These are phyloP conservation scores for Mustela nigripes DNA, from an alignment of 2,113 vertebrate genomes.

Conservation along the genomic window DNA sequence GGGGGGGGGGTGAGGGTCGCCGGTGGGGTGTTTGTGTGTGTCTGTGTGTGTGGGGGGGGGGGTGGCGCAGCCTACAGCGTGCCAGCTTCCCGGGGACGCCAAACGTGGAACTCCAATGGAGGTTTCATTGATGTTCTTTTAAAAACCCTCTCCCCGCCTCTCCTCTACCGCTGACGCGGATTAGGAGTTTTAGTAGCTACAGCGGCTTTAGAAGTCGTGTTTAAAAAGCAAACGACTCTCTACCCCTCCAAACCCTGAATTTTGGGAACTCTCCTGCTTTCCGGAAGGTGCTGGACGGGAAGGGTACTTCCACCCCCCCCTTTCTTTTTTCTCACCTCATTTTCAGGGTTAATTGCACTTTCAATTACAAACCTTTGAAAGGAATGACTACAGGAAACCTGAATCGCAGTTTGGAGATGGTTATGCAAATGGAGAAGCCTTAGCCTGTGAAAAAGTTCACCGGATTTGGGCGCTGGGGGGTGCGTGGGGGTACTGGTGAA, in stretches of 20 bases:
- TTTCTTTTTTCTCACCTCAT: conserved; percentile 62
- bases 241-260: conserved; percentile 50
- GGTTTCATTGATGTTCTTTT: conserved; percentile 70
- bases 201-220: conserved; percentile 58
- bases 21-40: background rate
- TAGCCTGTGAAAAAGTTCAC: conserved; percentile 77
- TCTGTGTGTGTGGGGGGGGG: background rate
- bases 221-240: conserved; percentile 54
- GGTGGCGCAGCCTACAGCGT: background rate
- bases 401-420: conserved; percentile 82
- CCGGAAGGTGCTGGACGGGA: conserved; percentile 52
- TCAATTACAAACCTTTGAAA: conserved; percentile 81
- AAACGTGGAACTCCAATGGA: conserved; percentile 48
- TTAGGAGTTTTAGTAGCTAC: conserved; percentile 63
- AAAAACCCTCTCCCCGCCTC: conserved; percentile 23
- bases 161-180: background rate
- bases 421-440: conserved; percentile 84
- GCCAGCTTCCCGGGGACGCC: conserved; percentile 1
- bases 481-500: background rate
- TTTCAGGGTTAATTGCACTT: conserved; percentile 82
- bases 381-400: conserved; percentile 81
- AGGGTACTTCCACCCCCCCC: background rate
- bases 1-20: background rate
- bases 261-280: conserved; percentile 65
- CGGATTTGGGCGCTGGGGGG: conserved; percentile 39